Evolutionary conservation across 2,888 invertebrate genomes (phyloP).

Genomic region (Alloscopus bannaensis): DNA sequence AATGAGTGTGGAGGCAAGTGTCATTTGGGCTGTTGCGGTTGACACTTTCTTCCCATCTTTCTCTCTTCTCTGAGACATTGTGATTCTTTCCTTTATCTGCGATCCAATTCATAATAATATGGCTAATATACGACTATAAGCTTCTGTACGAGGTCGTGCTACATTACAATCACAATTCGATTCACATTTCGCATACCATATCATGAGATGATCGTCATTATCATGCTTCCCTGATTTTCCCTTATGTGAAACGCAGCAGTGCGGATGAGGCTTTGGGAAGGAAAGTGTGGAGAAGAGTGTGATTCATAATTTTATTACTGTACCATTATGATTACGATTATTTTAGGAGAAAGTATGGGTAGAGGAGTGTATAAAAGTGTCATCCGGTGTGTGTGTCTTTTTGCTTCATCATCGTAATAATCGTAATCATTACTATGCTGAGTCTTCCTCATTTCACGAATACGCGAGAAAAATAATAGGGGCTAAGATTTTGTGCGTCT

Average conservation of each 20-base stretch:
- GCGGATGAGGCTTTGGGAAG: no score
- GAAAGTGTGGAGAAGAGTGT: no score
- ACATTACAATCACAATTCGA: no score
- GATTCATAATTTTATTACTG: slow-evolving; percentile 51
- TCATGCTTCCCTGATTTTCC: slow-evolving; percentile 10
- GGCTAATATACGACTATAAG: no score
- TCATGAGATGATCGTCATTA: slow-evolving; percentile 9
- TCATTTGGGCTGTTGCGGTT: slow-evolving; percentile 51
- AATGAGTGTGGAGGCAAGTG: slow-evolving; percentile 41
- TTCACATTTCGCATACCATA: neutral
- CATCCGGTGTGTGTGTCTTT: slow-evolving; percentile 50
- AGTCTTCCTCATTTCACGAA: neutral
- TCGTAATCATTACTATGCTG: slow-evolving; percentile 36
- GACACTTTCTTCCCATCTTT: slow-evolving; percentile 36
- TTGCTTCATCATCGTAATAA: slow-evolving; percentile 44
- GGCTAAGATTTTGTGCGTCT: neutral
- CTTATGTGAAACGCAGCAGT: no score
- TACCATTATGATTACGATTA: slow-evolving; percentile 30
- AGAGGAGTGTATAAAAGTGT: no score
- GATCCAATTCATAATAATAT: no score
- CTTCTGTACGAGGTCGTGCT: no score
- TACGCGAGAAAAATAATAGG: neutral
- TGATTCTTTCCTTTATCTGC: neutral
- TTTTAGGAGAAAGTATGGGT: slow-evolving; percentile 9
- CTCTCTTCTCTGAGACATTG: neutral